Evolutionary conservation across 1,140 invertebrate genomes (phyloP), one percentile per base, ranked within the genome.

Genomic region (Riptortus pedestris): DNA sequence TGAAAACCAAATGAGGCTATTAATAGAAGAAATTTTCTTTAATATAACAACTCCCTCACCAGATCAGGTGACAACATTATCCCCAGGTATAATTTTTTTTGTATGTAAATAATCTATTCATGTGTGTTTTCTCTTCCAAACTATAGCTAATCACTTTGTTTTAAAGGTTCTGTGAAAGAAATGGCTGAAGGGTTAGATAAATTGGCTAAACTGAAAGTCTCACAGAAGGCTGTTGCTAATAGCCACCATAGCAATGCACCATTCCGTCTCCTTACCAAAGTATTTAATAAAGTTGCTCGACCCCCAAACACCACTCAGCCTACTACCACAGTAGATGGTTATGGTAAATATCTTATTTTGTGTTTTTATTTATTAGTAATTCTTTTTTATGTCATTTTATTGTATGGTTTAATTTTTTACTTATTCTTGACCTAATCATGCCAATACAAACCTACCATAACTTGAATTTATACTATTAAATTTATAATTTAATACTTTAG

Each of bases 261-360:
- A 2, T 78, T 86, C 59, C 78, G 81, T 71, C 79, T 86, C 64
- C 69, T 84, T 52, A 85, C 82, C 0, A 85, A 85, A 75, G 78
- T 82, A 9, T 79, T 80, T 47, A 83, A 81, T 58, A 85, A 83
- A 72, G 70, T 74, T 33, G 77, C 76, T 2, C 71, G 74, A 65
- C 65, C 69, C 1, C 59, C 58, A 11, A 66, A 72, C 18, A 45
- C 20, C 0, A 24, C 28, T 12, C 14, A n/a, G 20, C 22, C 28
- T 9, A n/a, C 24, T 26, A 29, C 66, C 18, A 43, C 58, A 27
- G 20, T 48, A 33, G 59, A 64, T 47, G 55, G 2, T 9, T 24
- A 26, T 24, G 18, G 1, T 47, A 24, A 55, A 55, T 28, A 70
- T 72, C 28, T 69, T 67, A 65, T 70, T 29, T 18, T 38, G 0